phyloP scores from a whole-genome alignment of 2,797 vertebrate species.

The Poeciliopsis turneri region DNA sequence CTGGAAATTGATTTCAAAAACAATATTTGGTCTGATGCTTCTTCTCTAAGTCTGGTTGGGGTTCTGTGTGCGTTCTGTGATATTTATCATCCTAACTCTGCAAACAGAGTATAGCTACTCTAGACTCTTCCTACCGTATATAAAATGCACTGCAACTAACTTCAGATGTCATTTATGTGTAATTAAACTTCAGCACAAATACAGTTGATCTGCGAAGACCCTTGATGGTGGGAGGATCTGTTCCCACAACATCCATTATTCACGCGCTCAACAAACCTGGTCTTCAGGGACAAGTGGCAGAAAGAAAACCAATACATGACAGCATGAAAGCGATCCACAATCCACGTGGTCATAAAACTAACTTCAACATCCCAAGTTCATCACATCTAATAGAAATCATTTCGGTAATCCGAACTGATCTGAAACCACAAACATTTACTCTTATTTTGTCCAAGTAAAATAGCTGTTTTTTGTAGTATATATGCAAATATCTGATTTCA shows the following conservation, averaged over 20 bases:
- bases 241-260: not conserved
- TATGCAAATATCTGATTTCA: not conserved
- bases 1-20: not conserved
- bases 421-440: not conserved
- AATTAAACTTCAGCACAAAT: not conserved
- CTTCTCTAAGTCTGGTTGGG: not conserved
- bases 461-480: not conserved
- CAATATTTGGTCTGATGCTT: not conserved
- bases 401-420: not conserved
- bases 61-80: not conserved
- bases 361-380: not conserved
- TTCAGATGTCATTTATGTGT: not conserved
- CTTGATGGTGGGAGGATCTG: not conserved
- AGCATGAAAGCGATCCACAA: not conserved
- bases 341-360: not conserved
- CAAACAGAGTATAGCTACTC: not conserved
- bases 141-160: not conserved
- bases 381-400: not conserved
- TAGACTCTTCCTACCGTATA: not conserved
- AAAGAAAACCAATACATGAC: not conserved
- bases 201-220: not conserved
- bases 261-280: not conserved
- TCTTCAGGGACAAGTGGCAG: not conserved
- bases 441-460: not conserved
- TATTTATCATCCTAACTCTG: not conserved